Evolutionary conservation across 1,140 invertebrate species (phyloP), one percentile per base, ranked within the genome.

Genomic region (Ostrea denselamellosa): DNA sequence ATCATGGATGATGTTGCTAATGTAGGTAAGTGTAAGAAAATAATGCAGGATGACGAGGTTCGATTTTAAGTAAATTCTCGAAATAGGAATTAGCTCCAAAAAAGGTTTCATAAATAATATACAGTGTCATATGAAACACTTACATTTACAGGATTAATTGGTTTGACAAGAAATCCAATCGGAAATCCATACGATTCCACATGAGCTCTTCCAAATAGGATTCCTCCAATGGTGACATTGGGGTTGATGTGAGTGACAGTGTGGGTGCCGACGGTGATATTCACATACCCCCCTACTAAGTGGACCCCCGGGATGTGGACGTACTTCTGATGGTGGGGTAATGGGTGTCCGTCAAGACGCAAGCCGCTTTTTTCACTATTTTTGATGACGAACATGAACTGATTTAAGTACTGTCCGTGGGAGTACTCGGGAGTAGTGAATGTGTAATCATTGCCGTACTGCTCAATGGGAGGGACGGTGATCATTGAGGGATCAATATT

Each of bases 361-460:
- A 88, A 65, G 14, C 87, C 87, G 0, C 17, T n/a, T 19, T 85
- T 88, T 22, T 88, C 34, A 14, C n/a, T 22, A 22, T 52, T 82
- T 5, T 91, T 34, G 54, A 91, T 68, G 0, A 88, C 54, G 34
- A 92, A 85, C 88, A 90, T 85, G 25, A 91, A 84, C 25, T 90
- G 88, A 28, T 83, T 84, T 51, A 51, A 88, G 62, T 90, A 87
- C 4, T 84, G 65, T 4, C 87, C 89, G 19, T 52, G n/a, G 7
- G 84, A 85, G 34, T 86, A 83, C 65, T 89, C 51, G 0, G 90
- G 85, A 0, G 91, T 90, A 3, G 88, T 89, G 81, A 90, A 92
- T 4, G 87, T 89, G 86, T 92, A 92, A 56, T 91, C 90, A 0
- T 86, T 84, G 28, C 87, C 87, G 84, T 87, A 92, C 85, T 90